Evolutionary conservation across 2,888 invertebrate genomes (phyloP), one percentile per base, ranked within the genome.

Genomic region (Spodoptera picta): DNA sequence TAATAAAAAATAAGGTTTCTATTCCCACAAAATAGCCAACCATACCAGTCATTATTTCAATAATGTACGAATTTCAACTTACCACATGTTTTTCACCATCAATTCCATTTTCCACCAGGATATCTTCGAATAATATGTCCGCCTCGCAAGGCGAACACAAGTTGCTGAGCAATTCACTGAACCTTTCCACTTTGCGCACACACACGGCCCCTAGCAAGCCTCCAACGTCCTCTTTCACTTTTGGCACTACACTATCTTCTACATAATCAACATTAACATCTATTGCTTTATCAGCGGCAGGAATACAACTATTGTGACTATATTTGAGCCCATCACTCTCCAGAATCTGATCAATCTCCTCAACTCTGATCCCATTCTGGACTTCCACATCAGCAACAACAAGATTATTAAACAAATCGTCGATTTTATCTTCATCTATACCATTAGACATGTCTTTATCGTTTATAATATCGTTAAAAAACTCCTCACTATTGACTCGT

Each of bases 131-230:
- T 74, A 94, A 80, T 62, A 92, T 79, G 81, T 94, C 94, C 14
- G 94, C 93, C 83, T 94, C 94, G 72, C 91, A 88, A 4, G 94
- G 94, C 4, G 94, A 93, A 87, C 94, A 94, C 79, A 94, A 86
- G 84, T 93, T 94, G 87, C 92, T 94, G 69, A 94, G 92, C 87
- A 94, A 87, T 85, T 94, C 94, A 94, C 94, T 94, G 80, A 94
- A 94, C 77, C 89, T 90, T 87, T 93, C 93, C 84, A 94, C 94
- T 93, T 92, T 93, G 65, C 92, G 89, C 76, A 94, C 93, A 92
- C 94, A 94, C 86, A 92, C 93, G 60, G 90, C 94, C 73, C 92
- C 93, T 73, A 94, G 84, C 77, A 93, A 87, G 19, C 91, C 90
- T 68, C 88, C 86, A 10, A 88, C 85, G 72, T 90, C 91, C 63